Evolutionary conservation across 2,113 vertebrate species (phyloP).

Genomic region (Odobenus rosmarus): DNA sequence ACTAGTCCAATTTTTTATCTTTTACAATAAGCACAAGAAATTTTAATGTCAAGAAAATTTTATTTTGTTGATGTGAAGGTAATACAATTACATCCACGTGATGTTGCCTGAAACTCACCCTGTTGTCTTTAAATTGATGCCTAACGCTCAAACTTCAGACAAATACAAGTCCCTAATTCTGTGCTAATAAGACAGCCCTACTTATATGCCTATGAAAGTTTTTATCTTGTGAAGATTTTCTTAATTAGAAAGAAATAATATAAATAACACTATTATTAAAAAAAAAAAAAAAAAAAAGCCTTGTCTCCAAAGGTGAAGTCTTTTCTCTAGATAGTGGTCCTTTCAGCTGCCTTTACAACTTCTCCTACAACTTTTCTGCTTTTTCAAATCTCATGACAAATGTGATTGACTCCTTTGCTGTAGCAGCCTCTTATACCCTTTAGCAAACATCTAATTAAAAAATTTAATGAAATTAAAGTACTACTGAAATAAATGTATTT

Average conservation of each 20-base stretch:
- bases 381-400: constrained; percentile 7
- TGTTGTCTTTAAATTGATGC: background rate
- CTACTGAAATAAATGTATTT: background rate
- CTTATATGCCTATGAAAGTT: background rate
- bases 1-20: background rate
- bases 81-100: background rate
- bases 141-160: background rate
- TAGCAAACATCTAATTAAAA: background rate
- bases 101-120: background rate
- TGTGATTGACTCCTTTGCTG: constrained; percentile 43
- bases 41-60: background rate
- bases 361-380: background rate
- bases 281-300: background rate
- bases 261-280: background rate
- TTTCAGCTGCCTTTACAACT: background rate
- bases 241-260: background rate
- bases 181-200: background rate
- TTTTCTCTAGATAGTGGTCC: background rate
- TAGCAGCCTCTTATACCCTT: background rate
- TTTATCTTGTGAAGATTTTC: background rate
- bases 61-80: background rate
- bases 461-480: constrained; percentile 26
- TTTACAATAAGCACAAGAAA: background rate
- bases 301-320: background rate
- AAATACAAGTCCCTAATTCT: background rate